Conservation (phyloP, 2,113 vertebrate species). For the Corythoichthys intestinalis region DNA sequence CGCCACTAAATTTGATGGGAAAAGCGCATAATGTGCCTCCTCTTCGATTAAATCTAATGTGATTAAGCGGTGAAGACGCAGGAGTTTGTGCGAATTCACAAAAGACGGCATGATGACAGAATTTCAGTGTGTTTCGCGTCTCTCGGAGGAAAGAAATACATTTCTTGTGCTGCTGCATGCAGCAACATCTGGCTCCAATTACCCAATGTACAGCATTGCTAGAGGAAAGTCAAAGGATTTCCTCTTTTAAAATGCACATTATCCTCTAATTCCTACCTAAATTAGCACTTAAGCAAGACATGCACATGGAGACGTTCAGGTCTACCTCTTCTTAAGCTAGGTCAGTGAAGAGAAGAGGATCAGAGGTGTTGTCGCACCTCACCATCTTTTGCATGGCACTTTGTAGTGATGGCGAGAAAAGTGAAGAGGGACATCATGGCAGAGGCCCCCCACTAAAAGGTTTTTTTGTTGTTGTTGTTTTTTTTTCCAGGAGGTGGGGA, state of each 20-base stretch:
- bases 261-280: conserved; percentile 65
- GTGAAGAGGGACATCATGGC: conserved; percentile 58
- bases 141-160: conserved; percentile 26
- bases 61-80: conserved; percentile 61
- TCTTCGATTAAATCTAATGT: conserved; percentile 69
- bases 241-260: conserved; percentile 66
- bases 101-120: conserved; percentile 61
- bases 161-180: conserved; percentile 57
- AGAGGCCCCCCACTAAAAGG: conserved; percentile 65
- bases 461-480: conserved; percentile 20
- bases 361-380: conserved; percentile 54
- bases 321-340: conserved; percentile 53
- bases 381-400: conserved; percentile 41
- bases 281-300: conserved; percentile 66
- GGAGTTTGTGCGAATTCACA: conserved; percentile 43
- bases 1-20: conserved; percentile 57
- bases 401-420: conserved; percentile 44
- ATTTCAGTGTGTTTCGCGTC: conserved; percentile 64
- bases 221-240: conserved; percentile 73
- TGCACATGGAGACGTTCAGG: conserved; percentile 59
- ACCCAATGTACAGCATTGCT: conserved; percentile 65
- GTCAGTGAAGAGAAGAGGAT: conserved; percentile 47
- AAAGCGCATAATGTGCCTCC: conserved; percentile 60
- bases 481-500: conserved; percentile 52
- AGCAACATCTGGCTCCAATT: conserved; percentile 75